Evolutionary conservation across 1,140 invertebrate species (phyloP).

Genomic region (Drosophila arizonae): DNA sequence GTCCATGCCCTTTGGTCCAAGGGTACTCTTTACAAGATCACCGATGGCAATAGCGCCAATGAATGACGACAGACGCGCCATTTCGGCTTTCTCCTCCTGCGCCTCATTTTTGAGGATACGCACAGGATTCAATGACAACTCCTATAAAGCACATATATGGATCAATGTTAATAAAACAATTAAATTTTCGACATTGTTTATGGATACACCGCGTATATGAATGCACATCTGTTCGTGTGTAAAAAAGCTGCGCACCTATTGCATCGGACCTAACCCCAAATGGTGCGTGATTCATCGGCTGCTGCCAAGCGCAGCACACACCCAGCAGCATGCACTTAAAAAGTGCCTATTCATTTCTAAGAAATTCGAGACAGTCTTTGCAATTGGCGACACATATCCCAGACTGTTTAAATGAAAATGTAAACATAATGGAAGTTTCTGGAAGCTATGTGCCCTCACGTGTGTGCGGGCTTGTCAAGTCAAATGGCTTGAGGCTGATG

Average conservation of each 20-base stretch:
- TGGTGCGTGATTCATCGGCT: slow-evolving; percentile 50
- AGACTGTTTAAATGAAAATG: slow-evolving; percentile 9
- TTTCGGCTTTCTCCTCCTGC: slow-evolving; percentile 98
- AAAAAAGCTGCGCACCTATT: slow-evolving; percentile 2
- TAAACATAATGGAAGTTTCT: slow-evolving; percentile 41
- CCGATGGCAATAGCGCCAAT: slow-evolving; percentile 99
- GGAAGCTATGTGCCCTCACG: slow-evolving; percentile 50
- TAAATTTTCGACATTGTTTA: slow-evolving; percentile 28
- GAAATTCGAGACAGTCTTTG: slow-evolving; percentile 5
- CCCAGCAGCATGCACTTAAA: slow-evolving; percentile 20
- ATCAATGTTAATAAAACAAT: slow-evolving; percentile 5
- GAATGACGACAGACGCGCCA: slow-evolving; percentile 97
- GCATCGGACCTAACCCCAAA: slow-evolving; percentile 47
- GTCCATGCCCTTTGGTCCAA: slow-evolving; percentile 99
- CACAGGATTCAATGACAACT: slow-evolving; percentile 96
- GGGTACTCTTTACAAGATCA: slow-evolving; percentile 98
- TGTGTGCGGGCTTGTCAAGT: slow-evolving; percentile 49
- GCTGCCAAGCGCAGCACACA: slow-evolving; percentile 27
- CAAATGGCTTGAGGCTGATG: slow-evolving; percentile 33
- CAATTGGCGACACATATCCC: neutral
- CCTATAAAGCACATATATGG: slow-evolving; percentile 51
- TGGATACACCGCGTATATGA: neutral
- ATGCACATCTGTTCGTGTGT: slow-evolving; percentile 35
- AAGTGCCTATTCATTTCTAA: neutral
- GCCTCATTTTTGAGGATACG: slow-evolving; percentile 97